Evolutionary conservation across 2,797 vertebrate species (phyloP).

Genomic region (Dallia pectoralis): DNA sequence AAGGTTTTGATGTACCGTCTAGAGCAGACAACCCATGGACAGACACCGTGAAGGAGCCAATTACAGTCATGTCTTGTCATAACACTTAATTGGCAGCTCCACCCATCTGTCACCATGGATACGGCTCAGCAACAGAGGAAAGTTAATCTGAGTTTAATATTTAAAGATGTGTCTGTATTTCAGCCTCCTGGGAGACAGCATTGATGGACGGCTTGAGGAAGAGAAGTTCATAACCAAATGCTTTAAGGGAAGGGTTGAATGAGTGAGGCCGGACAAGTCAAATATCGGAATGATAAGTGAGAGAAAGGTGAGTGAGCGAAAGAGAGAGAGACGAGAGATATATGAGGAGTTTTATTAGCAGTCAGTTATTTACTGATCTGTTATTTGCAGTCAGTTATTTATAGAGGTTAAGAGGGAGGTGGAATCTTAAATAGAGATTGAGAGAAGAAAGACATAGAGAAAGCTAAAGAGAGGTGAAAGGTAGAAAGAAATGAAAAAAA

Average conservation of each 20-base stretch:
- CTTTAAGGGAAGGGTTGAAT: background rate
- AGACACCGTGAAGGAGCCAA: conserved; percentile 3
- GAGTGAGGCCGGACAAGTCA: background rate
- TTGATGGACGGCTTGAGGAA: background rate
- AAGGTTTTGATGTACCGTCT: no score
- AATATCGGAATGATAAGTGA: background rate
- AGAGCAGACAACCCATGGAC: no score
- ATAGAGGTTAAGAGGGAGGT: background rate
- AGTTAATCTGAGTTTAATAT: conserved; percentile 46
- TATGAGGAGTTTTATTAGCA: background rate
- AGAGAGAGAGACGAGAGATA: background rate
- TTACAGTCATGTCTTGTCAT: conserved; percentile 35
- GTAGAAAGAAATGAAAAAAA: background rate
- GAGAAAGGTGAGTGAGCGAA: background rate
- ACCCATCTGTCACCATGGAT: conserved; percentile 44
- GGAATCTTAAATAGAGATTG: conserved; percentile 1
- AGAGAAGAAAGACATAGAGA: background rate
- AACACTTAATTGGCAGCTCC: conserved; percentile 18
- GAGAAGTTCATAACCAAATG: background rate
- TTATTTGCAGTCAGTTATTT: no score
- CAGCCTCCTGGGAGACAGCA: conserved; percentile 1
- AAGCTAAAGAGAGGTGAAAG: background rate
- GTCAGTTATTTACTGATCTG: background rate
- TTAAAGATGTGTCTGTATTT: conserved; percentile 38
- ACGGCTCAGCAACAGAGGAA: conserved; percentile 33